Percentiles rank a stretch among this genome's conserved stretches.
Conservation (phyloP, 2,113 vertebrate genomes). For the Phaethornis superciliosus region DNA sequence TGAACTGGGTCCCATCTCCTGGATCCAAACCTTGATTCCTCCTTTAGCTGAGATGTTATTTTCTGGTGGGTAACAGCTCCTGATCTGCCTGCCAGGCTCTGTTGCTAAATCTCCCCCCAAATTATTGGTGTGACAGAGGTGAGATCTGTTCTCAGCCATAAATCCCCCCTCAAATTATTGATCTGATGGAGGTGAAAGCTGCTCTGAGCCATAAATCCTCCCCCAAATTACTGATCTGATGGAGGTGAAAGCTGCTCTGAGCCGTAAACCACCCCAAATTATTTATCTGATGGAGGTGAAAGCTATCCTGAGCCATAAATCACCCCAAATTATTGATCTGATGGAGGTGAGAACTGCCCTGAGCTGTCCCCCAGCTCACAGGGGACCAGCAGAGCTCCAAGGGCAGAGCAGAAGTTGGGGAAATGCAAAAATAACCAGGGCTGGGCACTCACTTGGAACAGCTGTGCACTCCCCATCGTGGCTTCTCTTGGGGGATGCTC, state of each 20-base stretch:
- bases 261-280: too few species aligned
- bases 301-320: too few species aligned
- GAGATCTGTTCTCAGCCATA: too few species aligned
- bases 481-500: conserved; percentile 91
- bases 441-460: conserved; percentile 79
- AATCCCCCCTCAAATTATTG: too few species aligned
- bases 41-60: neutral
- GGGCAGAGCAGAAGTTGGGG: neutral
- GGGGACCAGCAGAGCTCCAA: neutral
- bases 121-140: too few species aligned
- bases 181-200: too few species aligned
- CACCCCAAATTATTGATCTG: too few species aligned
- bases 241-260: too few species aligned
- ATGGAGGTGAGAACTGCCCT: neutral
- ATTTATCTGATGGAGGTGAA: too few species aligned
- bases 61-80: neutral
- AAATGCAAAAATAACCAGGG: neutral
- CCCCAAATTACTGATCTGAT: too few species aligned
- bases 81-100: neutral
- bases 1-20: neutral
- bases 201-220: too few species aligned
- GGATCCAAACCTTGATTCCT: neutral
- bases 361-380: neutral
- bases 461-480: conserved; percentile 87
- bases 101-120: too few species aligned